Conservation (phyloP, 2,113 vertebrate species). For the Thalassarche chlororhynchos region DNA sequence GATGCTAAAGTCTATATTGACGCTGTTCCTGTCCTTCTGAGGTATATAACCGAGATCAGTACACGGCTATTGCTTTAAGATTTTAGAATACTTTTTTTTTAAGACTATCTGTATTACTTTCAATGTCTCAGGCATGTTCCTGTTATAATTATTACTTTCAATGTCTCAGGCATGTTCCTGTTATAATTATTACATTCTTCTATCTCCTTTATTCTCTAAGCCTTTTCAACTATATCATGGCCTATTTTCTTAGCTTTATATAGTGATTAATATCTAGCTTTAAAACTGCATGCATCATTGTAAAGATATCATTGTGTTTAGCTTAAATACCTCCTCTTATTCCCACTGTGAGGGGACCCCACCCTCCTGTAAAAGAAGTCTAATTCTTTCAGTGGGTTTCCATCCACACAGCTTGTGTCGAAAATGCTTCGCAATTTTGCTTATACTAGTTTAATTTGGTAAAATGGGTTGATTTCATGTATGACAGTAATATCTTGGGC, state of each 20-base stretch:
- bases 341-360: not conserved
- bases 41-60: not conserved
- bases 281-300: not conserved
- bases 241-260: not conserved
- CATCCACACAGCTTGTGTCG: not conserved
- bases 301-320: not conserved
- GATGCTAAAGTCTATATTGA: accelerated
- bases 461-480: not conserved
- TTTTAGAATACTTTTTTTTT: not conserved
- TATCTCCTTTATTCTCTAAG: not conserved
- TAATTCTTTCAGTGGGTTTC: not conserved
- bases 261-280: not conserved
- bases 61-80: accelerated
- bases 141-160: not conserved
- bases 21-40: not conserved
- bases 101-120: not conserved
- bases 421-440: not conserved
- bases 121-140: not conserved
- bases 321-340: not conserved
- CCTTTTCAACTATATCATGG: not conserved
- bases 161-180: not conserved
- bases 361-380: not conserved
- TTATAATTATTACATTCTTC: not conserved
- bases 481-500: not conserved
- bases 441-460: not conserved